Base-by-base conservation (phyloP, 92 coral and sea anemone species). In the Zoanthus gigantus region DNA sequence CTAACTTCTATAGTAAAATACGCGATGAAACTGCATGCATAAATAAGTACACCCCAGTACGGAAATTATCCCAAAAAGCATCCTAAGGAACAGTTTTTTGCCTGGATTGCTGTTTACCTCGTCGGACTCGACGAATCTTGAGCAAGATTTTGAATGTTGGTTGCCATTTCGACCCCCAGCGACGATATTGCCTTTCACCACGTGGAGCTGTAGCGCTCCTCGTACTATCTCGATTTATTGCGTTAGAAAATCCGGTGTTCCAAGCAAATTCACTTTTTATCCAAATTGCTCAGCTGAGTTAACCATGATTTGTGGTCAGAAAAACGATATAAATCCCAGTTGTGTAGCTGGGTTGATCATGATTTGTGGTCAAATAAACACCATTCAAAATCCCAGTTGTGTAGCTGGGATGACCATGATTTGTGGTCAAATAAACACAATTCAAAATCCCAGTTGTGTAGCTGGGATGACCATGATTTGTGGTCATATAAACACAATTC, bases 121-220 rank as follows among this genome's bases (percentile, higher is more conserved):
- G 83, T 79, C 57, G 72, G 83, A 79, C 56, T 79, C 82, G 83
- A 60, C 56, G 72, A 79, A 58, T 79, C 83, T 79, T 79, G 83
- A 79, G 72, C 83, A 79, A 79, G 83, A 79, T 60, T 79, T 78
- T 78, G 83, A 32, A 78, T 60, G 72, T 77, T 71, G 71, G 83
- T 77, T 77, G 83, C 30, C 83, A 77, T 69, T 77, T 77, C 69
- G 67, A 56, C 66, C 66, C 82, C 82, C 67, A 77, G 82, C 48
- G 68, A 77, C 82, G 67, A 9, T 29, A 77, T 23, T 77, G 82
- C 82, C 47, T 77, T 77, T 77, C 66, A 77, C 82, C 68, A 77
- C 69, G 68, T 77, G 82, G 68, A 77, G 67, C 16, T 77, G 82
- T 77, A 77, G 82, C 68, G 29, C 29, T 77, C 82, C 67, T 77